These are phyloP conservation scores for Eupithecia exiguata DNA, from an alignment of 2,888 invertebrate genomes.

Conservation along the genomic window DNA sequence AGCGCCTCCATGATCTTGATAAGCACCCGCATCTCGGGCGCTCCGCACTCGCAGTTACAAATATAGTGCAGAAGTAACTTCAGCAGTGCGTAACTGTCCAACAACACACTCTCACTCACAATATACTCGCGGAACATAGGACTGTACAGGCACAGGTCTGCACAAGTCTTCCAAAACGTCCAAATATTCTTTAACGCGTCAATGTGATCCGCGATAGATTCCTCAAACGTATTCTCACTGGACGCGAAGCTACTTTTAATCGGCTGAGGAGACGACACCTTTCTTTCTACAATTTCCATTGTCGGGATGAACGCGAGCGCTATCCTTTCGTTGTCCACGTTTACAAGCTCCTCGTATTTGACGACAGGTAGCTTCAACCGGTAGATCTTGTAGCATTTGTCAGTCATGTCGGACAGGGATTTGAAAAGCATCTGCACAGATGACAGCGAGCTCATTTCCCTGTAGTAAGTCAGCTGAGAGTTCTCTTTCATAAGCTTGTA, in stretches of 20 bases:
- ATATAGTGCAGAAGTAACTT: constrained; percentile 65
- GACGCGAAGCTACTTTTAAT: constrained; percentile 48
- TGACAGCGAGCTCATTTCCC: constrained; percentile 69
- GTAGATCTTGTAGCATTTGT: constrained; percentile 69
- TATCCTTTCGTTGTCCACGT: constrained; percentile 61
- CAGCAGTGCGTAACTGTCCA: constrained; percentile 70
- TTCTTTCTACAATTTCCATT: constrained; percentile 42
- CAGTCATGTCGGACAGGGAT: constrained; percentile 68
- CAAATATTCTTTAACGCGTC: constrained; percentile 71
- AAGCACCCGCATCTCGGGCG: constrained; percentile 60
- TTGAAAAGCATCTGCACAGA: constrained; percentile 77
- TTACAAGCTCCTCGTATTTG: constrained; percentile 63
- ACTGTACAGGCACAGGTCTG: constrained; percentile 81
- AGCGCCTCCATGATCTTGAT: constrained; percentile 73
- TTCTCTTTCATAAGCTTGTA: constrained; percentile 74
- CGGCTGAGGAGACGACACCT: constrained; percentile 50
- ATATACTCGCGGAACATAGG: constrained; percentile 80
- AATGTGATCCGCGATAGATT: constrained; percentile 56
- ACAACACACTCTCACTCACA: constrained; percentile 65
- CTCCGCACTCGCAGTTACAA: constrained; percentile 51
- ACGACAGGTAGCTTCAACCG: constrained; percentile 62
- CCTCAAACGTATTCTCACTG: constrained; percentile 50
- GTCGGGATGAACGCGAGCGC: constrained; percentile 50
- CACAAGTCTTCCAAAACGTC: constrained; percentile 81
- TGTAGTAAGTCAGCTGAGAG: constrained; percentile 59